Evolutionary conservation across 2,888 invertebrate species (phyloP).

Genomic region (Drosophila anomelani): DNA sequence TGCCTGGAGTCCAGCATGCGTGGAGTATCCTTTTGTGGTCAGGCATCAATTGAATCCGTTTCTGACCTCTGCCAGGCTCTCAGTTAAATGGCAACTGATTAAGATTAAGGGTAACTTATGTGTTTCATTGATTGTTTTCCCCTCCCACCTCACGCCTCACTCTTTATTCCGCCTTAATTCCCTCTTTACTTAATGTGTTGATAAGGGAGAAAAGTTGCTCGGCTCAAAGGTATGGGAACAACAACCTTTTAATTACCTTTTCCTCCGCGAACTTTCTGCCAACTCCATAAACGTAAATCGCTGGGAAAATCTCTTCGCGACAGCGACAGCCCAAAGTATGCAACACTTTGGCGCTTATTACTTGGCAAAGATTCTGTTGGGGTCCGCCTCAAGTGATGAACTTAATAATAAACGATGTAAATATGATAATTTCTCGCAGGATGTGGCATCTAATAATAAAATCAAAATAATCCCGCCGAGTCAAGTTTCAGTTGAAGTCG

Average conservation of each 20-base stretch:
- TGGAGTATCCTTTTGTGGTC: constrained; percentile 66
- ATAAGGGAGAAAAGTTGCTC: constrained; percentile 25
- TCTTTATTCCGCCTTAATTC: not conserved
- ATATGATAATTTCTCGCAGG: constrained; percentile 85
- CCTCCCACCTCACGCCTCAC: not conserved
- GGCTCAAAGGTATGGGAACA: constrained; percentile 6
- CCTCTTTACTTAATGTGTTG: constrained; percentile 18
- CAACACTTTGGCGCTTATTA: constrained; percentile 75
- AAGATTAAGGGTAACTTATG: constrained; percentile 76
- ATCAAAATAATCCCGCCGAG: constrained; percentile 84
- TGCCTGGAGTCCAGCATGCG: constrained; percentile 28
- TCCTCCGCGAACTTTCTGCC: constrained; percentile 39
- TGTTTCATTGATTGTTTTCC: constrained; percentile 70
- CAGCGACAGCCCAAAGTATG: constrained; percentile 64
- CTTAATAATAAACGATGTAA: constrained; percentile 85
- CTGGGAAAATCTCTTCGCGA: constrained; percentile 41
- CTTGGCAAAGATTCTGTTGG: constrained; percentile 14
- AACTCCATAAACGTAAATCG: constrained; percentile 65
- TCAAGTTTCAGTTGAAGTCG: constrained; percentile 57
- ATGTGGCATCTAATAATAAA: constrained; percentile 85
- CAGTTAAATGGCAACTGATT: constrained; percentile 76
- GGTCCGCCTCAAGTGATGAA: constrained; percentile 81
- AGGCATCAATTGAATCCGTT: constrained; percentile 69
- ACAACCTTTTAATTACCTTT: constrained; percentile 57
- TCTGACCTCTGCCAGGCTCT: constrained; percentile 43